Evolutionary conservation across 2,797 vertebrate species (phyloP).

Genomic region (Falco biarmicus): DNA sequence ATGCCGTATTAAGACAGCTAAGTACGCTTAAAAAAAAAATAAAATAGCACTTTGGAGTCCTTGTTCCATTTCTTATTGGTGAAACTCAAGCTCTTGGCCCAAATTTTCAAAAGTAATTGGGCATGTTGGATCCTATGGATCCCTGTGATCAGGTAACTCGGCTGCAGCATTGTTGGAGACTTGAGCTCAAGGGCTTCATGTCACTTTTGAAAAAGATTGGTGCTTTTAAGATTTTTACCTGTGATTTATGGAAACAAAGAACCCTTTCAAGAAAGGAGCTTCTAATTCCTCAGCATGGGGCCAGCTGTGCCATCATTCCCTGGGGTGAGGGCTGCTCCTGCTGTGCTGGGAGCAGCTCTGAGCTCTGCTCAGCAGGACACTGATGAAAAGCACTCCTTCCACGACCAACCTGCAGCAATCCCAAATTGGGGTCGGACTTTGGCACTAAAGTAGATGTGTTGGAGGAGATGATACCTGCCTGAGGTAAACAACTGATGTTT

Average conservation of each 20-base stretch:
- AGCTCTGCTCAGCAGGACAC: background rate
- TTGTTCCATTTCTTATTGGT: background rate
- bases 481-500: constrained; percentile 5
- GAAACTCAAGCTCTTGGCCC: background rate
- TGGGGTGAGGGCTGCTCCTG: background rate
- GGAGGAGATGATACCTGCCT: constrained; percentile 12
- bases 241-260: constrained; percentile 31
- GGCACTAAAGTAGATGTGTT: background rate
- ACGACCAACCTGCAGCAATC: background rate
- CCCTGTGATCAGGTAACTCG: background rate
- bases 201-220: background rate
- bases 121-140: background rate
- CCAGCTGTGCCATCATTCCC: background rate
- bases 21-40: background rate
- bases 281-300: background rate
- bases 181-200: background rate
- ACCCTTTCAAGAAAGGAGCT: background rate
- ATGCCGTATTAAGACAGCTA: background rate
- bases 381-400: background rate
- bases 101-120: background rate
- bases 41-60: background rate
- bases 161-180: background rate
- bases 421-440: background rate
- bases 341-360: background rate
- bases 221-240: background rate